Evolutionary conservation across 1,140 invertebrate species (phyloP).

Genomic region (Pseudomyrmex pallidus): DNA sequence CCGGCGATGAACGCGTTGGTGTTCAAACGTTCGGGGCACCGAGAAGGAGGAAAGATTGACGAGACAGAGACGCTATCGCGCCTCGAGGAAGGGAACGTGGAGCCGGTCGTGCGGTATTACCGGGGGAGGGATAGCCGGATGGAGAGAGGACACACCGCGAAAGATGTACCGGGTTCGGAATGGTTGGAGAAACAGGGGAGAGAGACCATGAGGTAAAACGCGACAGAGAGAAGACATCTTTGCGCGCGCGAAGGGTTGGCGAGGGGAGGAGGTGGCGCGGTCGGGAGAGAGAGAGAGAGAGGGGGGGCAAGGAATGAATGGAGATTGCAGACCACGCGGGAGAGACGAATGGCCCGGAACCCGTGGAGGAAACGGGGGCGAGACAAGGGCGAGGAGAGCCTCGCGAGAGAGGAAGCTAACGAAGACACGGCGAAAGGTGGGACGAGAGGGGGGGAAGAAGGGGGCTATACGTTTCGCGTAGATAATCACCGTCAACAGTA

Average conservation of each 20-base stretch:
- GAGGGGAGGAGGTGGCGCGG: conserved; percentile 29
- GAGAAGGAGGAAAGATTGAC: conserved; percentile 53
- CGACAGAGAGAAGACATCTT: conserved; percentile 51
- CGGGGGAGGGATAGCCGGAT: conserved; percentile 15
- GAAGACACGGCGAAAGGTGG: conserved; percentile 23
- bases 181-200: conserved; percentile 12
- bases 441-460: conserved; percentile 27
- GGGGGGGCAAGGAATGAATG: conserved; percentile 80
- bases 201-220: conserved; percentile 15
- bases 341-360: conserved; percentile 74
- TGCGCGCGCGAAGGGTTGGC: conserved; percentile 27
- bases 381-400: conserved; percentile 61
- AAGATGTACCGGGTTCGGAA: conserved; percentile 49
- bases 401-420: conserved; percentile 44
- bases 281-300: background rate
- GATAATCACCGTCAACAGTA: conserved; percentile 72
- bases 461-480: conserved; percentile 52
- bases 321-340: conserved; percentile 79
- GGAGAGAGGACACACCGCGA: conserved; percentile 52
- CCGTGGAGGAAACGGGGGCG: conserved; percentile 67
- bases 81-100: conserved; percentile 64
- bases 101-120: conserved; percentile 38
- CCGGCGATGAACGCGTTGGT: conserved; percentile 74
- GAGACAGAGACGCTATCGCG: conserved; percentile 47
- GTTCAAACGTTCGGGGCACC: conserved; percentile 50